Conservation (phyloP, 2,113 vertebrate genomes). For the Sula dactylatra region DNA sequence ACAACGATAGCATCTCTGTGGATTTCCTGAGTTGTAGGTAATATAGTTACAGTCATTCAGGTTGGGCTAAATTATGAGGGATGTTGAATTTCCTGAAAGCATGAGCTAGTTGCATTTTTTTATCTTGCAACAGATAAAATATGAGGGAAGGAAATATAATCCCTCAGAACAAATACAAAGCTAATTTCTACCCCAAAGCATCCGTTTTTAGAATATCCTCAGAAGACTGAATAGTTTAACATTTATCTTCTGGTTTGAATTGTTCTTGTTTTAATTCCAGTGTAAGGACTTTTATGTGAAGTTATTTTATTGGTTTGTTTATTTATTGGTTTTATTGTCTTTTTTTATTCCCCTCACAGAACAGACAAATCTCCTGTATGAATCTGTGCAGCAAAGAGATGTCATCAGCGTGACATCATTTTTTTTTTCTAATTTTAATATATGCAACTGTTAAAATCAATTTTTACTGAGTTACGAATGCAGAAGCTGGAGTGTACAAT, state of each 20-base stretch:
- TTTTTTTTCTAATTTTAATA: not conserved
- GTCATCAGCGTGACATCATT: not conserved
- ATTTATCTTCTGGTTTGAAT: not conserved
- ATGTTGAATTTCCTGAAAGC: not conserved
- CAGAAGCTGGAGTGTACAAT: not conserved
- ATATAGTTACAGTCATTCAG: not conserved
- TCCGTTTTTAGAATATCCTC: not conserved
- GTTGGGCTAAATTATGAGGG: not conserved
- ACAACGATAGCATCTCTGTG: not conserved
- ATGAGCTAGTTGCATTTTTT: not conserved
- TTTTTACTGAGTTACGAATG: not conserved
- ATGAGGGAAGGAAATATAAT: not conserved
- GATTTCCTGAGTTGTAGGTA: not conserved
- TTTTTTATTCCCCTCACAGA: not conserved
- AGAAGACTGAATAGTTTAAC: not conserved
- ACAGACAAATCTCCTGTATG: not conserved
- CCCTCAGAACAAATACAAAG: not conserved
- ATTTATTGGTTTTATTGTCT: not conserved
- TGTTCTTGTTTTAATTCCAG: not conserved
- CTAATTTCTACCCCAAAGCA: not conserved
- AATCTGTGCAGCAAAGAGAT: not conserved
- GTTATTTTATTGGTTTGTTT: not conserved
- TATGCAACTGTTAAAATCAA: not conserved
- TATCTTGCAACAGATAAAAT: not conserved
- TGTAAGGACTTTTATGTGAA: not conserved